Evolutionary conservation across 1,140 invertebrate species (phyloP).

Genomic region (Arctopsyche grandis): DNA sequence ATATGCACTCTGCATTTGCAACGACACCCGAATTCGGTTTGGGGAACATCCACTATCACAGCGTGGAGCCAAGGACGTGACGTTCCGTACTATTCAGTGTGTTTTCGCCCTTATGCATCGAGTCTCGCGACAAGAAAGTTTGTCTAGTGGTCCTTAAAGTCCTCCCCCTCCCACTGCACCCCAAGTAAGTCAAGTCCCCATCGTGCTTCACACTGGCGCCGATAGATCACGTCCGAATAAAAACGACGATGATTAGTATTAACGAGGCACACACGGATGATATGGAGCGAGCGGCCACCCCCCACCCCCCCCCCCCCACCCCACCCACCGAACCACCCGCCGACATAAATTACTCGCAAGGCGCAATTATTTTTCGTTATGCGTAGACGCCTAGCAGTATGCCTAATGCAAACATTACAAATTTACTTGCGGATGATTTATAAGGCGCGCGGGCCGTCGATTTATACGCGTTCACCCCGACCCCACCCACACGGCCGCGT

Average conservation of each 20-base stretch:
- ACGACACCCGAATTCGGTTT: no score
- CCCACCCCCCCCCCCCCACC: neutral
- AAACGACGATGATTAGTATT: constrained; percentile 13
- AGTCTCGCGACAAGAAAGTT: no score
- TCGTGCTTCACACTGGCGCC: neutral
- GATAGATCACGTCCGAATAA: neutral
- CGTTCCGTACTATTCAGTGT: no score
- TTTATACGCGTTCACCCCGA: constrained; percentile 39
- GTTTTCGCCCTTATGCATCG: no score
- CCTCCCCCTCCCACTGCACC: no score
- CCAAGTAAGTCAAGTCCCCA: no score
- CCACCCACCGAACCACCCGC: neutral
- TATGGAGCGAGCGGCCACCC: neutral
- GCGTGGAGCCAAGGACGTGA: no score
- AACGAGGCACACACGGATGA: neutral
- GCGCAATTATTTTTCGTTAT: constrained; percentile 55
- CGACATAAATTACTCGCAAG: constrained; percentile 50
- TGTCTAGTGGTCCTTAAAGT: no score
- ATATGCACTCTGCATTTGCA: no score
- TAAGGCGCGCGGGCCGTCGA: constrained; percentile 51
- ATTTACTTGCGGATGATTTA: constrained; percentile 55
- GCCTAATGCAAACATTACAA: constrained; percentile 55
- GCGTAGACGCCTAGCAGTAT: constrained; percentile 45
- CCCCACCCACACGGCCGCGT: constrained; percentile 26
- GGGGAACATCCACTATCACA: no score